phyloP scores from a whole-genome alignment of 1,140 invertebrate genomes.

The Diuraphis noxia region DNA sequence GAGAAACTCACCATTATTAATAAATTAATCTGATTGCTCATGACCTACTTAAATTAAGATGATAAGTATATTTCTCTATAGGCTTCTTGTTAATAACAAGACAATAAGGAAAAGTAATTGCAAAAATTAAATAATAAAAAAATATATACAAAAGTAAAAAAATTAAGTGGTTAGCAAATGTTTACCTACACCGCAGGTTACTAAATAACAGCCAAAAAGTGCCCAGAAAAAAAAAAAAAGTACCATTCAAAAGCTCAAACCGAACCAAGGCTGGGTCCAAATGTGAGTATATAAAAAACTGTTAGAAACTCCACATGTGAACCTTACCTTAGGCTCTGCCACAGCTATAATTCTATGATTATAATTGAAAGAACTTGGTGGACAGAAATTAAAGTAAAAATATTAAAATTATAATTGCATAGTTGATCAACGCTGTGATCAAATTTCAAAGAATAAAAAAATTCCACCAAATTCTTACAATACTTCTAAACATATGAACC shows the following conservation, averaged over 20 bases:
- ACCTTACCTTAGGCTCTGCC: conserved; percentile 55
- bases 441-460: not conserved
- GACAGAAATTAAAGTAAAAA: not conserved
- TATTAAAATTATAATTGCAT: not conserved
- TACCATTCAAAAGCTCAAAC: conserved; percentile 54
- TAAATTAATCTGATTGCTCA: conserved; percentile 26
- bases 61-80: not conserved
- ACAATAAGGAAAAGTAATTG: conserved; percentile 33
- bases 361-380: conserved; percentile 34
- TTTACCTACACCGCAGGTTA: conserved; percentile 51
- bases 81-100: not conserved
- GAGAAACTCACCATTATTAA: conserved; percentile 35
- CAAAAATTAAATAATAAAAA: conserved; percentile 18
- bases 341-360: conserved; percentile 38
- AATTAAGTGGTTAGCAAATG: conserved; percentile 26
- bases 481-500: conserved; percentile 4
- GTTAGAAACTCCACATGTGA: conserved; percentile 40
- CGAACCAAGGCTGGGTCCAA: conserved; percentile 56
- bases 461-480: conserved; percentile 41
- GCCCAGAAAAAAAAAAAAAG: conserved; percentile 53
- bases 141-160: conserved; percentile 29
- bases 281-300: conserved; percentile 19
- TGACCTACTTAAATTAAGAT: conserved; percentile 23
- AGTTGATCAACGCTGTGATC: conserved; percentile 11
- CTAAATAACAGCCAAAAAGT: conserved; percentile 42